A percentile compares a stretch with the other conserved stretches of the same genome.
Conservation (phyloP, 2,113 vertebrate genomes). For the Argyrosomus japonicus region DNA sequence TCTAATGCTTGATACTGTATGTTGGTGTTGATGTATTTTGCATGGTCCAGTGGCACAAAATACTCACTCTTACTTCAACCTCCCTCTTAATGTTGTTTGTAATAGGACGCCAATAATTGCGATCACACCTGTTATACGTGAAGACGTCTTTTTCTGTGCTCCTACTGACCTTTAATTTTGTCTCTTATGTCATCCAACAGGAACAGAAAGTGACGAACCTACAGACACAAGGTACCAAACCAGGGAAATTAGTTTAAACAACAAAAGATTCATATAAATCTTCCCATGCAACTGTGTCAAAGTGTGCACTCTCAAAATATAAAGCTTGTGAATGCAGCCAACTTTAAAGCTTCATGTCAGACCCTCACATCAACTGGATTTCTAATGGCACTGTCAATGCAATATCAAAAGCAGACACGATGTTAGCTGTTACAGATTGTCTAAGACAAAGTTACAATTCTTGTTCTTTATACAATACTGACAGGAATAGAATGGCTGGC, state of each 20-base stretch:
- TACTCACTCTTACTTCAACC: neutral
- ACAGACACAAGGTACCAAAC: constrained; percentile 70
- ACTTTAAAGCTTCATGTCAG: neutral
- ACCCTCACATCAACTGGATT: neutral
- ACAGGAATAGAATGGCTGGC: neutral
- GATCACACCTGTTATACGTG: neutral
- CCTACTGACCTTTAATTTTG: neutral
- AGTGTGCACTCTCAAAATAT: neutral
- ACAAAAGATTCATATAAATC: neutral
- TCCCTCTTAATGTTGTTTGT: neutral
- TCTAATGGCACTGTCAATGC: no score
- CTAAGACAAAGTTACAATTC: neutral
- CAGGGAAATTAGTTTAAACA: neutral
- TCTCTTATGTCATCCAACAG: constrained; percentile 54
- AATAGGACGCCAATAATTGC: neutral
- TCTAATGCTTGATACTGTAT: neutral
- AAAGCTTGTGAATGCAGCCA: neutral
- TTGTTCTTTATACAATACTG: neutral
- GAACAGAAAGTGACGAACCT: constrained; percentile 39
- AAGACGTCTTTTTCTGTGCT: neutral
- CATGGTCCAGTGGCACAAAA: neutral
- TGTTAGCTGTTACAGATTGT: neutral
- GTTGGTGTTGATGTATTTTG: neutral
- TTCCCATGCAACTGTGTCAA: neutral
- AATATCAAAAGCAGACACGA: neutral